These are phyloP conservation scores for Corvus hawaiiensis DNA, from an alignment of 2,113 vertebrate genomes.

Conservation along the genomic window DNA sequence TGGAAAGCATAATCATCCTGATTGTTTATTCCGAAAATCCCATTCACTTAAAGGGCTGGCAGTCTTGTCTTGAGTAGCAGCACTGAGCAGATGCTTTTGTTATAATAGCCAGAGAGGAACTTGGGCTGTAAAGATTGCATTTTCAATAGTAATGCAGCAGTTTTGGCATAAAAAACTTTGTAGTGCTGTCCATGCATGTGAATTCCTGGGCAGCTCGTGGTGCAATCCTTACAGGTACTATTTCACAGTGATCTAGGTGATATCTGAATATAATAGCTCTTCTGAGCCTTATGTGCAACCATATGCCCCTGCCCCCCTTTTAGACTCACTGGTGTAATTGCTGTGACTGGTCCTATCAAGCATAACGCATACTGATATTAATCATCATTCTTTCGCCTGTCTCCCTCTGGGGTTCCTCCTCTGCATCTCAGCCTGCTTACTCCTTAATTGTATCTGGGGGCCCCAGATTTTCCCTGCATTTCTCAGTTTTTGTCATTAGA, in stretches of 20 bases:
- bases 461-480: neutral
- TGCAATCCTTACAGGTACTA: neutral
- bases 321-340: neutral
- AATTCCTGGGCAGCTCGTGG: neutral
- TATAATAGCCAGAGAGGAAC: constrained; percentile 16
- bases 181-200: neutral
- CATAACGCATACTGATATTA: neutral
- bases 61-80: constrained; percentile 19
- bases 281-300: neutral
- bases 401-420: neutral
- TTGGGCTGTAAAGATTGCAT: neutral
- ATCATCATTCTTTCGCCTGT: constrained; percentile 1
- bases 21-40: constrained; percentile 21
- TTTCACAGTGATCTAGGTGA: neutral
- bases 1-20: constrained; percentile 36
- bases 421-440: neutral
- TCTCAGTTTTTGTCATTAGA: neutral
- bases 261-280: neutral
- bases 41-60: constrained; percentile 32
- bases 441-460: neutral
- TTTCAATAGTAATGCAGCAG: neutral
- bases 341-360: neutral
- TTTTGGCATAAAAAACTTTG: neutral
- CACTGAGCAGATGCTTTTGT: constrained; percentile 24
- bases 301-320: neutral